Conservation (phyloP, 2,113 vertebrate species). For the Hippopotamus amphibius region DNA sequence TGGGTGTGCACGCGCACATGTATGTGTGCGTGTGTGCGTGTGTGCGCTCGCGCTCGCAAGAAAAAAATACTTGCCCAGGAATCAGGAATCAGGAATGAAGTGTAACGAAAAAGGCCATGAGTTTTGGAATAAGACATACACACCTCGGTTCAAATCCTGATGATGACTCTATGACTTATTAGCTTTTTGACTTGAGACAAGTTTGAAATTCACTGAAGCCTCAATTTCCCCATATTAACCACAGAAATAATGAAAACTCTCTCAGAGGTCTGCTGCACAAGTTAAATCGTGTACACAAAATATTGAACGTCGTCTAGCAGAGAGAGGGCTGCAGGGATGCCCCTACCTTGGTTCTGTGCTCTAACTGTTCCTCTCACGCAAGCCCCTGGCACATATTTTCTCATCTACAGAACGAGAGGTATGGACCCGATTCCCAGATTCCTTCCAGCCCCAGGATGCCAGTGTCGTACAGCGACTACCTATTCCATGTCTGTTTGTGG, state of each 20-base stretch:
- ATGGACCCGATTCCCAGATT: neutral
- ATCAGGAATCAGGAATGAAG: constrained; percentile 26
- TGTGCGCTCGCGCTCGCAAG: neutral
- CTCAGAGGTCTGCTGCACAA: neutral
- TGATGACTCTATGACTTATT: neutral
- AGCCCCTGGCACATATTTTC: neutral
- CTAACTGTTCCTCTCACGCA: neutral
- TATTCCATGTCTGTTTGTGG: neutral
- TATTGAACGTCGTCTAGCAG: neutral
- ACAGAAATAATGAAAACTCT: neutral
- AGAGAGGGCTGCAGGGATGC: neutral
- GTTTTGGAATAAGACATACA: neutral
- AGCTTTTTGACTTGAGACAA: neutral
- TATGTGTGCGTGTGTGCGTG: neutral
- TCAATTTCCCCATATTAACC: neutral
- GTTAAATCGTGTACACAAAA: neutral
- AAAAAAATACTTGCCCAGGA: neutral
- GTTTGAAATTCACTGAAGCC: constrained; percentile 19
- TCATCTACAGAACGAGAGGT: neutral
- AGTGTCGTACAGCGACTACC: neutral
- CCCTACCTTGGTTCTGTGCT: too few species aligned
- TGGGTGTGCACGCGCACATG: too few species aligned
- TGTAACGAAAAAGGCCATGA: neutral
- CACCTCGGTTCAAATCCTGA: neutral
- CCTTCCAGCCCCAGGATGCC: constrained; percentile 37